Evolutionary conservation across 2,113 vertebrate genomes (phyloP).

Genomic region (Macquaria australasica): DNA sequence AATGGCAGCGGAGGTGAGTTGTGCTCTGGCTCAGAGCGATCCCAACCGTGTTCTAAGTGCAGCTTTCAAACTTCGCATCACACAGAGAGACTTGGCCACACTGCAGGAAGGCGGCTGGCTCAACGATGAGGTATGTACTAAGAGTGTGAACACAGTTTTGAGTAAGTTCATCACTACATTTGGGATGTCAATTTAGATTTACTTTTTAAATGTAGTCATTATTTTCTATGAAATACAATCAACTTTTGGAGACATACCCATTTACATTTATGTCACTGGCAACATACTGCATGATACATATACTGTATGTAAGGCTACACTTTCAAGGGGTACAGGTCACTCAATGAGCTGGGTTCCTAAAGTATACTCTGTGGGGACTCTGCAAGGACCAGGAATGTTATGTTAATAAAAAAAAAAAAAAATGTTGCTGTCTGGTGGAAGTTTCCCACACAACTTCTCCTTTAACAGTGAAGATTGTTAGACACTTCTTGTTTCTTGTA

Average conservation of each 20-base stretch:
- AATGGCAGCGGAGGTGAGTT: constrained; percentile 88
- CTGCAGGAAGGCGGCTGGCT: constrained; percentile 90
- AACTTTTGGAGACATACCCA: not conserved
- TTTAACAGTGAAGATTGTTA: not conserved
- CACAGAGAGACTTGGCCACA: constrained; percentile 90
- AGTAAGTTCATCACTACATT: not conserved
- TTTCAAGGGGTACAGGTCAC: not conserved
- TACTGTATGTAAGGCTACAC: not conserved
- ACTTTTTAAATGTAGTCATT: not conserved
- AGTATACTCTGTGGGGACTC: too few species aligned
- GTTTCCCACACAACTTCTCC: not conserved
- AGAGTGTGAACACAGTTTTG: not conserved
- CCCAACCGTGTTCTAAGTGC: constrained; percentile 88
- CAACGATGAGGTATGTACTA: constrained; percentile 89
- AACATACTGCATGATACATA: not conserved
- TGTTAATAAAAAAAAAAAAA: too few species aligned
- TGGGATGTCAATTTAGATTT: not conserved
- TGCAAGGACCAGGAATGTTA: too few species aligned
- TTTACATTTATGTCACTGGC: not conserved
- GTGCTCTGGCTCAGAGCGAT: constrained; percentile 83
- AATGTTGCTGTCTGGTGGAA: too few species aligned
- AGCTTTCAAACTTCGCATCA: constrained; percentile 92
- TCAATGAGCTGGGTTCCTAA: not conserved
- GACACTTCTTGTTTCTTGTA: not conserved
- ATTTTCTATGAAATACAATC: not conserved